These are phyloP conservation scores for Serilophus lunatus DNA, from an alignment of 2,113 vertebrate genomes.

Conservation along the genomic window DNA sequence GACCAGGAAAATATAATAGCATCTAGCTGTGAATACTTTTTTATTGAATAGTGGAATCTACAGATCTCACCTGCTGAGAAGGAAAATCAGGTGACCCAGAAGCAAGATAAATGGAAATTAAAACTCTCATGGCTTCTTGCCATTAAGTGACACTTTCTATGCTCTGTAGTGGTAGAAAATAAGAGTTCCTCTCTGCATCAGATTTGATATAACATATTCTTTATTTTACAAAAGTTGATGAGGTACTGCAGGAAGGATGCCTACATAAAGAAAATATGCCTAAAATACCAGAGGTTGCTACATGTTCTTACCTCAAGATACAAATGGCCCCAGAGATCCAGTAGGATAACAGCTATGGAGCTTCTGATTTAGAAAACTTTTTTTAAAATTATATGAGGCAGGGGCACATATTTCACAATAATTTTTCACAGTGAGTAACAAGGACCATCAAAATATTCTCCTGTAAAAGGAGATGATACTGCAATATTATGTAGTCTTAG, in stretches of 20 bases:
- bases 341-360: neutral
- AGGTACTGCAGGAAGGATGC: neutral
- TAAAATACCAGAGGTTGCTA: neutral
- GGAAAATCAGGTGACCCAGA: neutral
- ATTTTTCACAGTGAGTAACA: neutral
- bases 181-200: neutral
- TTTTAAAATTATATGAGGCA: neutral
- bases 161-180: neutral
- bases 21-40: neutral
- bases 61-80: neutral
- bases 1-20: neutral
- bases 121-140: neutral
- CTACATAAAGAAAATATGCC: neutral
- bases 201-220: neutral
- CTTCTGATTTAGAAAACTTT: accelerated
- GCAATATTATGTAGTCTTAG: neutral
- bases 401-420: neutral
- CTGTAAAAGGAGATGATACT: neutral
- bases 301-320: neutral
- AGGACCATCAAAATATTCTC: neutral
- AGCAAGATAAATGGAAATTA: neutral
- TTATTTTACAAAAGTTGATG: neutral
- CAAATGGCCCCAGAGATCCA: neutral
- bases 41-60: neutral
- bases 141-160: neutral